Base-by-base conservation (phyloP, 2,797 vertebrate species). In the Ctenosaura bakeri region DNA sequence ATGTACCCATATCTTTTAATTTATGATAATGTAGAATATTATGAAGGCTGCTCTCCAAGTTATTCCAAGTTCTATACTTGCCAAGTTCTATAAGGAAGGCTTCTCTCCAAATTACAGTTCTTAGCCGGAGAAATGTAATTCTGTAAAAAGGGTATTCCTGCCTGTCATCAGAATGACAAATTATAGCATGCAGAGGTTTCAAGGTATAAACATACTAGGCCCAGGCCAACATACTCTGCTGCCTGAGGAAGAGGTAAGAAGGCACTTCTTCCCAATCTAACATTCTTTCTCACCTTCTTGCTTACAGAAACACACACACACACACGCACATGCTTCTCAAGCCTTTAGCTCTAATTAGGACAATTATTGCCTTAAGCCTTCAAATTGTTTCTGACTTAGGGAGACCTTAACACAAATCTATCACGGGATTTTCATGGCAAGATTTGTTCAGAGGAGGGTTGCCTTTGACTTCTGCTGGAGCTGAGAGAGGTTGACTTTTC, bases 31-130 rank as follows among this genome's bases (percentile, higher is more conserved):
- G 32, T 14, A 50, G 35, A 80, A 71, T 69, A 77, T 62, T 62
- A 42, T 66, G 42, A 84, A 83, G 42, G 81, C 42, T 52, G 26
- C 26, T 56, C 13, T 80, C 83, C 66, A 86, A 71, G 26, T 71
- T 80, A 80, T 13, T 77, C 29, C 46, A 85, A 78, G 66, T 69
- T 50, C 52, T 89, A 38, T 64, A 18, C 54, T 77, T 32, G 56
- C 71, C 77, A 83, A 66, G 38, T 76, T 52, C 56, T 42, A 26
- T 5, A 35, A 35, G 29, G 32, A 89, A 89, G 32, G 81, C 42
- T 66, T 22, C 9, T 52, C 14, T 85, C 82, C 74, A 85, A 66
- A 62, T 78, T 85, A 85, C n/a, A 85, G 54, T 85, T 78, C 59
- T 78, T 78, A 85, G 38, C 24, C n/a, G 42, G 16, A 38, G 26